Evolutionary conservation across 2,113 vertebrate genomes (phyloP).

Genomic region (Todiramphus chloris): DNA sequence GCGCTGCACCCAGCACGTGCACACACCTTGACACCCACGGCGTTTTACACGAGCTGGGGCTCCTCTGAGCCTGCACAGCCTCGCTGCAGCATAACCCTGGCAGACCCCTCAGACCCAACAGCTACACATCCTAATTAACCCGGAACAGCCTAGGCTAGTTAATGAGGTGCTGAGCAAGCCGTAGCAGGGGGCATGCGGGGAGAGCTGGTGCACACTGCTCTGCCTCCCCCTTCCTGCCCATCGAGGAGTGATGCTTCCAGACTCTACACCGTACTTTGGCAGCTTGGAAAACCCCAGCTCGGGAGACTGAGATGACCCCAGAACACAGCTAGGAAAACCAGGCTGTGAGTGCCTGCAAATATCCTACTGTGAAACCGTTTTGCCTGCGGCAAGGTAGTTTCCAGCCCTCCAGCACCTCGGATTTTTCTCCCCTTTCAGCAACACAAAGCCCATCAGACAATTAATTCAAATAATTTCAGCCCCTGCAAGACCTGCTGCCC

Average conservation of each 20-base stretch:
- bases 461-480: background rate
- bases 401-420: background rate
- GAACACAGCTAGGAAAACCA: background rate
- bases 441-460: background rate
- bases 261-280: background rate
- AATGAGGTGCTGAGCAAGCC: background rate
- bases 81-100: fast-evolving
- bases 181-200: fast-evolving
- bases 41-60: background rate
- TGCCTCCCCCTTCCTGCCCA: background rate
- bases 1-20: background rate
- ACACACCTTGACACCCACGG: background rate
- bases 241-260: fast-evolving
- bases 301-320: background rate
- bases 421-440: background rate
- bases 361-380: background rate
- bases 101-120: background rate
- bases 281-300: background rate
- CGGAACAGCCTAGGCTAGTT: background rate
- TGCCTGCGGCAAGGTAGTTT: background rate
- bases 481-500: background rate
- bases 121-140: background rate
- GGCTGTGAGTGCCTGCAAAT: background rate
- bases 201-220: fast-evolving
- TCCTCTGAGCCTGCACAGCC: fast-evolving